These are phyloP conservation scores for Dryomyza anilis DNA, from an alignment of 2,888 invertebrate genomes.

Conservation along the genomic window DNA sequence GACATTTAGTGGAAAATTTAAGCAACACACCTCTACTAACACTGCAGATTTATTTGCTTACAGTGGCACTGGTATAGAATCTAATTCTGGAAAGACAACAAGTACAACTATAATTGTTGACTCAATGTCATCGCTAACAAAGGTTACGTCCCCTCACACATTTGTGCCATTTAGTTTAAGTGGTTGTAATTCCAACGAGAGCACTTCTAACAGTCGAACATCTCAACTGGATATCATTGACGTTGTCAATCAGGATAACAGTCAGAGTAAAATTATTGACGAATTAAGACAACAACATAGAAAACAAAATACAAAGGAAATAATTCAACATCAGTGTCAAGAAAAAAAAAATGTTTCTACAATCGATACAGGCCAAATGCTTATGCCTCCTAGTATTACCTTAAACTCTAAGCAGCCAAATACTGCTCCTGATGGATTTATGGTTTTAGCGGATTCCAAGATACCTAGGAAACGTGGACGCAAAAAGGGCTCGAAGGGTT, in stretches of 20 bases:
- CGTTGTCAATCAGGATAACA: slow-evolving; percentile 36
- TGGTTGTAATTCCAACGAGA: slow-evolving; percentile 45
- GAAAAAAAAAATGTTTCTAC: neutral
- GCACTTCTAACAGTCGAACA: slow-evolving; percentile 49
- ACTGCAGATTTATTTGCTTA: slow-evolving; percentile 22
- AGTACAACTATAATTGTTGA: no score
- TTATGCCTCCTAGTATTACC: neutral
- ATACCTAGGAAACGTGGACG: slow-evolving; percentile 57
- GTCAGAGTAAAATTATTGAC: slow-evolving; percentile 35
- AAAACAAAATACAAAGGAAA: neutral
- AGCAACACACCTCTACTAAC: slow-evolving; percentile 36
- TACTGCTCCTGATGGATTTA: neutral
- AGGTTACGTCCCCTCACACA: slow-evolving; percentile 3
- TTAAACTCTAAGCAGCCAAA: neutral
- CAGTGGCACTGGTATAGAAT: slow-evolving; percentile 16
- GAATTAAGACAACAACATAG: slow-evolving; percentile 33
- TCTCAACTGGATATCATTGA: slow-evolving; percentile 46
- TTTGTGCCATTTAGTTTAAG: slow-evolving; percentile 35
- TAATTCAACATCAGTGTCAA: no score
- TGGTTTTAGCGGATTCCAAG: slow-evolving; percentile 8
- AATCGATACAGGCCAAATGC: neutral
- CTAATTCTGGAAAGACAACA: neutral
- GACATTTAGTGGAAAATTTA: slow-evolving; percentile 58
- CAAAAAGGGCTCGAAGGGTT: slow-evolving; percentile 60
- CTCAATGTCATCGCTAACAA: neutral